Evolutionary conservation across 2,797 vertebrate genomes (phyloP).

Genomic region (Percopsis omiscomaycus): DNA sequence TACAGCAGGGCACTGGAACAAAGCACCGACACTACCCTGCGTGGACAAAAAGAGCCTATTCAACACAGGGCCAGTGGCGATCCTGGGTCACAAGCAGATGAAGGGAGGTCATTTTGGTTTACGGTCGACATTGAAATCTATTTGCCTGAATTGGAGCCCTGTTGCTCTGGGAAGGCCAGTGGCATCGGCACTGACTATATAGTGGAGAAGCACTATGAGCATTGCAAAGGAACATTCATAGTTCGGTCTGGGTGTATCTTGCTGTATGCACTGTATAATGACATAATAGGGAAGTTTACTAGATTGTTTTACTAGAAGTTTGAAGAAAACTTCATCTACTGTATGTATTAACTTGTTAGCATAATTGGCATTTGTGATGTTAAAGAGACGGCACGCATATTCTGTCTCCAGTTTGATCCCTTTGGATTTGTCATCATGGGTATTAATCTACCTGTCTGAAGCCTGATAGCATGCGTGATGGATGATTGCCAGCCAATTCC

Average conservation of each 20-base stretch:
- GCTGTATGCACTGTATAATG: background rate
- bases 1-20: slow-evolving; percentile 28
- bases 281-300: slow-evolving; percentile 5
- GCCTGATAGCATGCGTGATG: slow-evolving; percentile 69
- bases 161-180: background rate
- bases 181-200: background rate
- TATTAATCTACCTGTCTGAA: slow-evolving; percentile 68
- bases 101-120: background rate
- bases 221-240: background rate
- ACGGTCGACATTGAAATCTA: background rate
- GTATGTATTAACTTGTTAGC: slow-evolving; percentile 10
- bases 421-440: slow-evolving; percentile 42
- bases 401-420: slow-evolving; percentile 29
- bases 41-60: slow-evolving; percentile 12
- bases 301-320: background rate
- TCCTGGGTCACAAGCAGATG: background rate
- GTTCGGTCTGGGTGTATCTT: background rate
- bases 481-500: slow-evolving; percentile 63
- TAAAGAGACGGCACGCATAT: slow-evolving; percentile 16
- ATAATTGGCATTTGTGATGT: slow-evolving; percentile 20
- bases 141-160: background rate
- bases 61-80: background rate
- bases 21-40: slow-evolving; percentile 16
- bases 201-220: background rate
- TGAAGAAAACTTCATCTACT: background rate